These are phyloP conservation scores for Fistularia tabacaria DNA, from an alignment of 2,797 vertebrate species.

Conservation along the genomic window DNA sequence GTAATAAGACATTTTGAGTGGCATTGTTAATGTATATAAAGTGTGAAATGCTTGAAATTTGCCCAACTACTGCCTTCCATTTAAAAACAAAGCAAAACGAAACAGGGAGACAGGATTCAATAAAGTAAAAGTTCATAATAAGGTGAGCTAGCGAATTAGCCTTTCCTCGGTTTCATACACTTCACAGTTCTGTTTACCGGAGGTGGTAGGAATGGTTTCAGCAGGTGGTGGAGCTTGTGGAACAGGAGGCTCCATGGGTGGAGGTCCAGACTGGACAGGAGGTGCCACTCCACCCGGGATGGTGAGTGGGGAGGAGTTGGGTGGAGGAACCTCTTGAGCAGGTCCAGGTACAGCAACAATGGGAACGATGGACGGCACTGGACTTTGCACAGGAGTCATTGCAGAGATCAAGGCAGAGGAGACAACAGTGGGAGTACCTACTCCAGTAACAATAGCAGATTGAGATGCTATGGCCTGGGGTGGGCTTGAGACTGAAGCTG, in stretches of 20 bases:
- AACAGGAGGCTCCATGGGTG: constrained; percentile 39
- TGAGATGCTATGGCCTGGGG: constrained; percentile 42
- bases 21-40: too few relatives aligned
- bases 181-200: constrained; percentile 60
- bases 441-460: constrained; percentile 43
- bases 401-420: constrained; percentile 54
- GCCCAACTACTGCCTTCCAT: too few relatives aligned
- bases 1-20: background rate
- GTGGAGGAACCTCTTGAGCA: constrained; percentile 44
- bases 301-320: constrained; percentile 43
- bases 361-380: constrained; percentile 56
- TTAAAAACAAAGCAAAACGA: too few relatives aligned
- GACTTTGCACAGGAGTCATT: constrained; percentile 52
- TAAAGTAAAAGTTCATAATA: too few relatives aligned
- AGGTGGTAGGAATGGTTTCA: constrained; percentile 44
- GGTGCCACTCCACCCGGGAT: constrained; percentile 30
- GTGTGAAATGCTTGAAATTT: too few relatives aligned
- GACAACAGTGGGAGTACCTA: constrained; percentile 37
- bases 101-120: too few relatives aligned
- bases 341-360: constrained; percentile 51
- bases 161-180: background rate
- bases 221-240: constrained; percentile 31
- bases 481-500: constrained; percentile 43
- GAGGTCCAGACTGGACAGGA: constrained; percentile 41
- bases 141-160: too few relatives aligned